Evolutionary conservation across 2,797 vertebrate species (phyloP), one percentile per base, ranked within the genome.

Genomic region (Labroides dimidiatus): DNA sequence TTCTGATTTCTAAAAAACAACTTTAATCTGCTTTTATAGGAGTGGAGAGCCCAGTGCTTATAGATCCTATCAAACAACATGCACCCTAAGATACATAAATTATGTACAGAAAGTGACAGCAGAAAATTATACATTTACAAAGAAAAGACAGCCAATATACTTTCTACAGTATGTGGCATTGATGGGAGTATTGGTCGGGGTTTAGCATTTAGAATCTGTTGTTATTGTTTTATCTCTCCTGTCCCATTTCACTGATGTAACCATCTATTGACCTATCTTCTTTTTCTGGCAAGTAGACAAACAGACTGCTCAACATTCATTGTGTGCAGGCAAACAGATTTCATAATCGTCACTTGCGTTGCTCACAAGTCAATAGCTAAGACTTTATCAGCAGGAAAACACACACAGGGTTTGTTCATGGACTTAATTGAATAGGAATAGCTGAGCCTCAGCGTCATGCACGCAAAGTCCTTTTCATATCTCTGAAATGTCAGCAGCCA

Each of bases 341-440:
- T 87, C 71, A 83, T 88, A 85, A 93, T 89, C 62, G 59, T 87
- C 81, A 82, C 64, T 75, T 53, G 72, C 23, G 69, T 69, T 77
- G 78, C 84, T 88, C 86, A 80, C 74, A 82, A 90, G 87, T 91
- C 90, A 92, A 92, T 89, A 89, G 87, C 83, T 69, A 82, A 71
- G 87, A 90, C 89, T 91, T 90, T 92, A 93, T 93, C 89, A 88
- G 88, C 75, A 84, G 80, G 81, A 81, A 90, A 92, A 90, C 91
- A 92, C 84, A 88, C 87, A 88, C 77, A 80, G 75, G 64, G 85
- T 85, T 91, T 88, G 84, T 84, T 82, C 81, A 69, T 80, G 68
- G 82, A 85, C 81, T 90, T 92, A 91, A 93, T 91, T 92, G 88
- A 93, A 91, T 84, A 90, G 78, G 64, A 84, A 85, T 80, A 79